These are phyloP conservation scores for Tupaia chinensis DNA, from an alignment of 2,113 vertebrate species.

Conservation along the genomic window DNA sequence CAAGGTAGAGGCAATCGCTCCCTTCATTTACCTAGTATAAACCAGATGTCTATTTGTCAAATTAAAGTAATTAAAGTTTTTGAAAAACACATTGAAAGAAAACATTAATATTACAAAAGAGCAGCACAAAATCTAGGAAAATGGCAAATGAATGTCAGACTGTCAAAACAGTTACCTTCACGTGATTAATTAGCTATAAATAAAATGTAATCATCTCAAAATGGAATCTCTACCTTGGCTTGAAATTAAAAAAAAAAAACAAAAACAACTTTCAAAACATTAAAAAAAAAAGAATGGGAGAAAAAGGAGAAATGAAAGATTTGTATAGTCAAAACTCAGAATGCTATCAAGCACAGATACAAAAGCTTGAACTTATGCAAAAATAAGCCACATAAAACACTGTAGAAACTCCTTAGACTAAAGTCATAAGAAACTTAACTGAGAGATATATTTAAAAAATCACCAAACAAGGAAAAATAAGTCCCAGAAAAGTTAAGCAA, in stretches of 20 bases:
- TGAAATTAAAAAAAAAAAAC: not conserved
- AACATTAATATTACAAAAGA: not conserved
- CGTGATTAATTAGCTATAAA: not conserved
- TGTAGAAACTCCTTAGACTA: not conserved
- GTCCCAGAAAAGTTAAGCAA: not conserved
- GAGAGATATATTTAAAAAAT: conserved; percentile 40
- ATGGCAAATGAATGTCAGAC: not conserved
- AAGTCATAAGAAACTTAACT: not conserved
- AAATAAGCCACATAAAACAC: not conserved
- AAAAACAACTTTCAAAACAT: not conserved
- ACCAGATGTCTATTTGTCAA: not conserved
- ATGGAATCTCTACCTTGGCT: not conserved
- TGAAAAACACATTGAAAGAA: not conserved
- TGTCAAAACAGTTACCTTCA: not conserved
- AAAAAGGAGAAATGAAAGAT: not conserved
- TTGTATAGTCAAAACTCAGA: conserved; percentile 17
- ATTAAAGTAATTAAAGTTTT: not conserved
- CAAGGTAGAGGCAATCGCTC: not conserved
- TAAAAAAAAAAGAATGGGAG: not conserved
- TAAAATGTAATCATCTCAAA: not conserved
- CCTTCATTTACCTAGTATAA: not conserved
- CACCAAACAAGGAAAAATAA: not conserved
- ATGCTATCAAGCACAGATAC: not conserved
- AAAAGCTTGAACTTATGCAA: not conserved
- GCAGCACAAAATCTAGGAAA: not conserved